Percentiles rank a stretch among this genome's conserved stretches.
These are phyloP conservation scores for Phycodurus eques DNA, from an alignment of 2,113 vertebrate genomes.

Conservation along the genomic window DNA sequence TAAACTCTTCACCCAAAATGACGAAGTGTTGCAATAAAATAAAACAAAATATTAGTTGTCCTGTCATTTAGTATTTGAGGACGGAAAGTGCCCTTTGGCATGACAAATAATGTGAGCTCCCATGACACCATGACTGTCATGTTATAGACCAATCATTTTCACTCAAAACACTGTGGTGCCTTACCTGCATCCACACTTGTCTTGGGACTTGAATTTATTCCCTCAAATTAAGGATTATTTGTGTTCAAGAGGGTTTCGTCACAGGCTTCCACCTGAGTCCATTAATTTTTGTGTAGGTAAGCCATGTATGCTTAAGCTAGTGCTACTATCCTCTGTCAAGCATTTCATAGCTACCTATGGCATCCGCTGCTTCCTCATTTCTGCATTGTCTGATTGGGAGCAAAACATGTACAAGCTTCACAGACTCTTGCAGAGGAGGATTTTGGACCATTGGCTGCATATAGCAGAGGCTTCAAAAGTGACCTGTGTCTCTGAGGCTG, in stretches of 20 bases:
- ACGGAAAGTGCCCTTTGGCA: no score
- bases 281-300: no score
- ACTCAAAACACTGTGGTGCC: background rate
- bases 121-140: background rate
- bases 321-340: no score
- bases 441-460: background rate
- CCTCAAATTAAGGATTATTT: no score
- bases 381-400: background rate
- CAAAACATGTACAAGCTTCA: background rate
- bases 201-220: background rate
- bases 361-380: background rate
- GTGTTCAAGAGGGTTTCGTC: no score
- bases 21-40: background rate
- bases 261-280: no score
- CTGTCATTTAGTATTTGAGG: no score
- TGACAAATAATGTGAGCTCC: background rate
- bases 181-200: background rate
- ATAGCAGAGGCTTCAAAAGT: background rate
- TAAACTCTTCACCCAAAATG: no score
- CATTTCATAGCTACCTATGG: no score
- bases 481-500: background rate
- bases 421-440: background rate
- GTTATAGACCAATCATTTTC: background rate
- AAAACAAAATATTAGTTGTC: background rate
- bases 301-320: no score